Conservation (phyloP, 1,140 invertebrate species). For the Brachionus calyciflorus region DNA sequence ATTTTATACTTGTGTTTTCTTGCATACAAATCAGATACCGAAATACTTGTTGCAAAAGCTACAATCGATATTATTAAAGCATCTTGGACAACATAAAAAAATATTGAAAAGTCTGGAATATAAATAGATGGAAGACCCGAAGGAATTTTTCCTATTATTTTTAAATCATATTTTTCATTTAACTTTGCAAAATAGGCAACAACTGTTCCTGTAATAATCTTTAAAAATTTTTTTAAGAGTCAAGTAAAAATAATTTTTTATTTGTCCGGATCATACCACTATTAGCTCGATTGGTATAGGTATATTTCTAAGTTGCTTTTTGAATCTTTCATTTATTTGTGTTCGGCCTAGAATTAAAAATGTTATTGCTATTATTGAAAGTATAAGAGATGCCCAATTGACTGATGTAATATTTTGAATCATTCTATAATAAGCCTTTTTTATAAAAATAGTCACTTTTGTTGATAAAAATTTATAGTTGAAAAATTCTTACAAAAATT, state of each 20-base stretch:
- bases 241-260: background rate
- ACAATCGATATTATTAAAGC: conserved; percentile 78
- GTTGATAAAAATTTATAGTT: no score
- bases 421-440: background rate
- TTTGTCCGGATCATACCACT: conserved; percentile 63
- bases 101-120: background rate
- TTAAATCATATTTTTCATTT: background rate
- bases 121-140: background rate
- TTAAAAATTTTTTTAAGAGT: background rate
- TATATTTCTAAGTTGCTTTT: conserved; percentile 67
- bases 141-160: background rate
- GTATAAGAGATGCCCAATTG: conserved; percentile 61
- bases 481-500: background rate
- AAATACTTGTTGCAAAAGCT: conserved; percentile 83
- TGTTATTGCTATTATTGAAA: conserved; percentile 70
- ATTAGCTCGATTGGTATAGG: conserved; percentile 83
- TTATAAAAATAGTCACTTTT: no score
- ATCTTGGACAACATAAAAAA: conserved; percentile 63
- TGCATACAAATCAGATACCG: conserved; percentile 86
- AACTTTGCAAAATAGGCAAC: background rate
- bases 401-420: background rate
- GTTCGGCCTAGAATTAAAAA: conserved; percentile 75
- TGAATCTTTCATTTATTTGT: conserved; percentile 72
- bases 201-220: background rate
- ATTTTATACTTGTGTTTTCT: conserved; percentile 81